These are phyloP conservation scores for Dipodomys spectabilis DNA, from an alignment of 2,113 vertebrate genomes.

Conservation along the genomic window DNA sequence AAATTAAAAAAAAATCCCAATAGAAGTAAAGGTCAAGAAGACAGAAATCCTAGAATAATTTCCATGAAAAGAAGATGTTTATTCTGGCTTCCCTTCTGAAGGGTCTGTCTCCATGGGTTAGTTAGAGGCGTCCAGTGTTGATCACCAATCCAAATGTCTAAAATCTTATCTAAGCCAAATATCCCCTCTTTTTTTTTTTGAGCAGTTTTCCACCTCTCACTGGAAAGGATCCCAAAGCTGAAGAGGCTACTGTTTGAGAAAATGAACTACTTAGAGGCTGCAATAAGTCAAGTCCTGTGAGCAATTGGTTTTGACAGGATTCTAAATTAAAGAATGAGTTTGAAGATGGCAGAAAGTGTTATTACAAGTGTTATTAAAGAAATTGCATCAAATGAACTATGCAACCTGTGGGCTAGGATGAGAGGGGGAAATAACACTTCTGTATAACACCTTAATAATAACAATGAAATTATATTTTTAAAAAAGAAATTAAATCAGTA, in stretches of 20 bases:
- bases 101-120: background rate
- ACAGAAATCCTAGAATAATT: background rate
- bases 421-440: no score
- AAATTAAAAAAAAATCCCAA: background rate
- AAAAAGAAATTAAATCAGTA: constrained; percentile 61
- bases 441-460: no score
- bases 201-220: background rate
- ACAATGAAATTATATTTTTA: no score
- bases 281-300: background rate
- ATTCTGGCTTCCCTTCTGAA: background rate
- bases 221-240: background rate
- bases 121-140: background rate
- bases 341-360: constrained; percentile 16
- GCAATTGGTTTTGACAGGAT: background rate
- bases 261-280: background rate
- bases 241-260: constrained; percentile 1
- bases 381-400: constrained; percentile 33
- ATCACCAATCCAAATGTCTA: background rate
- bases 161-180: constrained; percentile 1
- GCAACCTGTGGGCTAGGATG: no score
- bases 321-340: constrained; percentile 11
- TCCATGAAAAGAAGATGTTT: background rate
- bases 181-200: background rate
- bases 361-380: constrained; percentile 40
- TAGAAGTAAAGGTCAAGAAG: background rate